A percentile compares a stretch with the other conserved stretches of the same genome.
phyloP scores from a whole-genome alignment of 2,113 vertebrate genomes.

The Syngnathus typhle region DNA sequence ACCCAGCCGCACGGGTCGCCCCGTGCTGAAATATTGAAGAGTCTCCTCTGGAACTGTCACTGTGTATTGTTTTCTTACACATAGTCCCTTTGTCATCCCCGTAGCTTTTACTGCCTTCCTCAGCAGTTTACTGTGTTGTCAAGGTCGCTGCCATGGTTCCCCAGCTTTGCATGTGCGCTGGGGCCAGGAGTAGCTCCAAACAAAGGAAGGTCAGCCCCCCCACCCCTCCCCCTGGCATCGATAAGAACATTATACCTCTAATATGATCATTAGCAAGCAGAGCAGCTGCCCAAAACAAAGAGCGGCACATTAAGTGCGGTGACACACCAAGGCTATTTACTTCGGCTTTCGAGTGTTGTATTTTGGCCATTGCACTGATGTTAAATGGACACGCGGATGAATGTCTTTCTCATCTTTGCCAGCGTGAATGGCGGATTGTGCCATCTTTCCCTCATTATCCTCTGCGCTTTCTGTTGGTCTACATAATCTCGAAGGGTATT shows the following conservation, averaged over 20 bases:
- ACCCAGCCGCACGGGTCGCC: background rate
- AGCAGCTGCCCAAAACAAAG: conserved; percentile 34
- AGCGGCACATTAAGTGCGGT: conserved; percentile 17
- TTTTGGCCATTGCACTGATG: background rate
- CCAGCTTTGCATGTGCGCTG: conserved; percentile 19
- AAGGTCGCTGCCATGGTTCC: conserved; percentile 62
- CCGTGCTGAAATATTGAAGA: conserved; percentile 59
- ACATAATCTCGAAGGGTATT: conserved; percentile 5
- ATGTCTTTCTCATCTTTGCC: conserved; percentile 15
- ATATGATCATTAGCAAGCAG: conserved; percentile 31
- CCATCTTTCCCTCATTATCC: background rate
- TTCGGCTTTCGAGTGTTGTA: background rate
- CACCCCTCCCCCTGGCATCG: background rate
- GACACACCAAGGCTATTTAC: conserved; percentile 16
- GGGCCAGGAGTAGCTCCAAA: conserved; percentile 29
- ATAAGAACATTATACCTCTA: conserved; percentile 45
- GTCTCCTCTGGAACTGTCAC: conserved; percentile 65
- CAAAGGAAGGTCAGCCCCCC: conserved; percentile 60
- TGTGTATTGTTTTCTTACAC: conserved; percentile 64
- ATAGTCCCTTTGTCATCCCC: conserved; percentile 60
- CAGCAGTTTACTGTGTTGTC: conserved; percentile 66
- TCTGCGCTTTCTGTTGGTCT: background rate
- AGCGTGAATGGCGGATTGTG: conserved; percentile 1
- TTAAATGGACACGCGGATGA: background rate
- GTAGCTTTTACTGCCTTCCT: conserved; percentile 60